Evolutionary conservation across 1,140 invertebrate species (phyloP), one percentile per base, ranked within the genome.

Genomic region (Antheraea pernyi): DNA sequence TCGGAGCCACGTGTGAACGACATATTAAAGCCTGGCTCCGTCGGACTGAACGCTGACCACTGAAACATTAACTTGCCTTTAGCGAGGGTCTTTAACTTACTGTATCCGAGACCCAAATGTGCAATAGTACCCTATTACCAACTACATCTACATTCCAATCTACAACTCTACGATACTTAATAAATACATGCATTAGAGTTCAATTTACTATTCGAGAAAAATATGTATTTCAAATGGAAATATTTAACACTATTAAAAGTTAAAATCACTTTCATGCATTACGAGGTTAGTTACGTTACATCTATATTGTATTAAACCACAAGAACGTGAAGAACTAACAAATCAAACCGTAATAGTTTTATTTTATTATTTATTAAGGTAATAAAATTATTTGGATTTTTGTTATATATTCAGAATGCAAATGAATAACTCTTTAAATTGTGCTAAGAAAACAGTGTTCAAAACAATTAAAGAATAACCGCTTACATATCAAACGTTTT

Each of bases 21-120:
- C 72, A 79, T 80, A 84, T 74, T 92, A 92, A 74, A 92, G 77
- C 88, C 82, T 88, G 86, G 90, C 90, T 78, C 88, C 89, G 68
- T 75, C 78, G 73, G 90, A 89, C 78, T 91, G 88, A 76, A 91
- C 79, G 84, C 77, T 85, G 85, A 89, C 75, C 80, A 91, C 90
- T 92, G 90, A 90, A 91, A 92, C 77, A 89, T 91, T 77, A 89
- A 91, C 80, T 82, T 78, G 73, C 73, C 71, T 88, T 92, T 90
- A 91, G 77, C 75, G 83, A 80, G 65, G 75, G 59, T 69, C 68
- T 80, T 80, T 73, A 75, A 36, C 70, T 71, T 63, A 81, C 79
- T 73, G 70, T 72, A 82, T 86, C 86, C 87, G 77, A 72, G 71
- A 80, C 81, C 85, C 79, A 69, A 71, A 42, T 69, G 82, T 83